A percentile compares a stretch with the other conserved stretches of the same genome.
phyloP scores from a whole-genome alignment of 2,113 vertebrate genomes.

The Chamaea fasciata region DNA sequence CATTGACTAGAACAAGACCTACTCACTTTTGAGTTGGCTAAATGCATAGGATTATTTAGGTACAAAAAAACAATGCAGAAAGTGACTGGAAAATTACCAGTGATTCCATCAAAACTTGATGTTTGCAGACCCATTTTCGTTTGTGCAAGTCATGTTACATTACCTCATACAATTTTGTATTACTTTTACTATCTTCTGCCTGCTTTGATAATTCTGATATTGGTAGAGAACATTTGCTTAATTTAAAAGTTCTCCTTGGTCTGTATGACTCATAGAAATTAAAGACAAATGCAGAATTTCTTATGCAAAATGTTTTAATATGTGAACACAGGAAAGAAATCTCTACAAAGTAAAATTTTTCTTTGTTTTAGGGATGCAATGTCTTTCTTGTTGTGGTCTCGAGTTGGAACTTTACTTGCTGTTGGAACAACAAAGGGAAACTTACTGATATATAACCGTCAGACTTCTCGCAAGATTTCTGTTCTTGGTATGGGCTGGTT shows the following conservation, averaged over 20 bases:
- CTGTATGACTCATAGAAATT: neutral
- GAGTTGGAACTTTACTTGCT: conserved; percentile 83
- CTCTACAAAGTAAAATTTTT: neutral
- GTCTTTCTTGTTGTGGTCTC: conserved; percentile 93
- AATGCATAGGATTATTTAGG: neutral
- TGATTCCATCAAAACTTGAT: neutral
- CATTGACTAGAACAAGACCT: neutral
- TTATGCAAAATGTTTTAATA: neutral
- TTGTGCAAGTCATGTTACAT: neutral
- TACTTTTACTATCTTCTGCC: neutral
- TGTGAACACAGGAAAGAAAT: neutral
- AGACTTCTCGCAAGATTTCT: conserved; percentile 96
- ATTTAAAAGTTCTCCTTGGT: neutral
- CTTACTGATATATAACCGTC: conserved; percentile 92
- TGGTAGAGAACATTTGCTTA: neutral
- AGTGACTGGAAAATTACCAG: neutral
- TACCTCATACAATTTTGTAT: neutral
- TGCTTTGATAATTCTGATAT: neutral
- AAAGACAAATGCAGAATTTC: neutral
- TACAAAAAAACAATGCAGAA: neutral
- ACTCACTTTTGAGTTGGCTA: neutral
- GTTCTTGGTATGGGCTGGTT: conserved; percentile 81
- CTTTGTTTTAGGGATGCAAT: conserved; percentile 84
- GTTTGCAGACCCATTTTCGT: neutral
- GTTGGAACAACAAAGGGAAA: conserved; percentile 94